A percentile compares a stretch with the other conserved stretches of the same genome.
Evolutionary conservation across 1,140 invertebrate genomes (phyloP).

Genomic region (Drosophila grimshawi): DNA sequence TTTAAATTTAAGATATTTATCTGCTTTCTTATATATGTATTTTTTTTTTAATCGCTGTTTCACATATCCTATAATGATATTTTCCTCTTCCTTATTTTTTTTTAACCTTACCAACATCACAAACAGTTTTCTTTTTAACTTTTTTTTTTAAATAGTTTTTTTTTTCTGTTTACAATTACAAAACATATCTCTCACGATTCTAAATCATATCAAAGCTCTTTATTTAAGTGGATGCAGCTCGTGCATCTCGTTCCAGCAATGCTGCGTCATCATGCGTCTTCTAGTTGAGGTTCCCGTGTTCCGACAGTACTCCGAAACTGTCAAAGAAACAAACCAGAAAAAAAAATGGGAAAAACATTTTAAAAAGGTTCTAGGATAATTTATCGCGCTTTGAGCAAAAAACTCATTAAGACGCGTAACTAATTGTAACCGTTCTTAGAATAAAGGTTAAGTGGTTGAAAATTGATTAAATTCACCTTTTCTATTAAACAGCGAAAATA

Average conservation of each 20-base stretch:
- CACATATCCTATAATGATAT: not conserved
- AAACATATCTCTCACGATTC: not conserved
- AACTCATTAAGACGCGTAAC: conserved; percentile 34
- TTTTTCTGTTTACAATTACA: conserved; percentile 23
- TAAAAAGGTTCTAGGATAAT: conserved; percentile 9
- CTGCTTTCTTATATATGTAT: not conserved
- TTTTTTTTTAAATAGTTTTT: not conserved
- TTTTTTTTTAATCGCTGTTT: not conserved
- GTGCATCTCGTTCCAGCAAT: conserved; percentile 85
- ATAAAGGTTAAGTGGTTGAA: too few relatives aligned
- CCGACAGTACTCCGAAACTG: conserved; percentile 85
- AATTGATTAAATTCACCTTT: too few relatives aligned
- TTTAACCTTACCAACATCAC: conserved; percentile 38
- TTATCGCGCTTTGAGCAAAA: conserved; percentile 14
- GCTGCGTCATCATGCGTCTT: conserved; percentile 83
- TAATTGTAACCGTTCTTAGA: not conserved
- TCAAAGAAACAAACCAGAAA: conserved; percentile 39
- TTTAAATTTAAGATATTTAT: not conserved
- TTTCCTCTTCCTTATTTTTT: not conserved
- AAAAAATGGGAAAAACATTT: conserved; percentile 6
- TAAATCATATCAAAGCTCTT: conserved; percentile 6
- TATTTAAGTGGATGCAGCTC: conserved; percentile 84
- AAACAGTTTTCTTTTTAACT: conserved; percentile 32
- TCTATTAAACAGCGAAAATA: too few relatives aligned
- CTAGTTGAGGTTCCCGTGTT: conserved; percentile 81